These are phyloP conservation scores for Marcusenius ussheri DNA, from an alignment of 2,113 vertebrate species.

Conservation along the genomic window DNA sequence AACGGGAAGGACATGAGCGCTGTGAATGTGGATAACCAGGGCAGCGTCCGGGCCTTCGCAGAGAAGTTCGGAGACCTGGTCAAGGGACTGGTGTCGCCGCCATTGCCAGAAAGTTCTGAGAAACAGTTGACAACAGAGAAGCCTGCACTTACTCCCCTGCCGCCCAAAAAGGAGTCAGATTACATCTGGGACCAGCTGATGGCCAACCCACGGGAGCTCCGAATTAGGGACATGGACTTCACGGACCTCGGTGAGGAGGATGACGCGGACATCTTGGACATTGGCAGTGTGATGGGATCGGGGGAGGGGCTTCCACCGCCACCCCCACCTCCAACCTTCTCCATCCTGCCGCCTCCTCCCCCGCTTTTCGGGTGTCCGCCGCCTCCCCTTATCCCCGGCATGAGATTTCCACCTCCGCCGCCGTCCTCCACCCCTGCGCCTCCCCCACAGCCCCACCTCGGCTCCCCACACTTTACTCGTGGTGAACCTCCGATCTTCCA, in stretches of 20 bases:
- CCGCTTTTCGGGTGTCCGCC: constrained; percentile 60
- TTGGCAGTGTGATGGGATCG: constrained; percentile 63
- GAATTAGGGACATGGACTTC: constrained; percentile 97
- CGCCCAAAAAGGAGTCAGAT: constrained; percentile 78
- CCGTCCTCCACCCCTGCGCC: constrained; percentile 65
- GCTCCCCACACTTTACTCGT: constrained; percentile 74
- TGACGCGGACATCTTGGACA: constrained; percentile 82
- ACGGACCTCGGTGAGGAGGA: constrained; percentile 91
- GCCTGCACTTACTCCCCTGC: constrained; percentile 27
- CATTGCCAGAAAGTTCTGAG: constrained; percentile 62
- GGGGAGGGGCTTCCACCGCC: constrained; percentile 68
- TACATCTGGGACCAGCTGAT: constrained; percentile 98
- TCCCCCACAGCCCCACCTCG: constrained; percentile 59
- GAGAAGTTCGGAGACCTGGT: constrained; percentile 83
- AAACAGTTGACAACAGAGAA: constrained; percentile 52
- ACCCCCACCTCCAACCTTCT: constrained; percentile 67
- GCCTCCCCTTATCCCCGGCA: constrained; percentile 65
- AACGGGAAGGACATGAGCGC: constrained; percentile 71
- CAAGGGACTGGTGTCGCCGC: constrained; percentile 59
- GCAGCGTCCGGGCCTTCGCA: constrained; percentile 77
- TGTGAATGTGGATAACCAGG: constrained; percentile 78
- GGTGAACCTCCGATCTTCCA: constrained; percentile 78
- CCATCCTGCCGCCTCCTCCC: constrained; percentile 72
- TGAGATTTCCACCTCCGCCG: constrained; percentile 60
- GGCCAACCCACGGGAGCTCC: constrained; percentile 83